Conservation (phyloP, 2,888 invertebrate species). For the Cordilura impudica region DNA sequence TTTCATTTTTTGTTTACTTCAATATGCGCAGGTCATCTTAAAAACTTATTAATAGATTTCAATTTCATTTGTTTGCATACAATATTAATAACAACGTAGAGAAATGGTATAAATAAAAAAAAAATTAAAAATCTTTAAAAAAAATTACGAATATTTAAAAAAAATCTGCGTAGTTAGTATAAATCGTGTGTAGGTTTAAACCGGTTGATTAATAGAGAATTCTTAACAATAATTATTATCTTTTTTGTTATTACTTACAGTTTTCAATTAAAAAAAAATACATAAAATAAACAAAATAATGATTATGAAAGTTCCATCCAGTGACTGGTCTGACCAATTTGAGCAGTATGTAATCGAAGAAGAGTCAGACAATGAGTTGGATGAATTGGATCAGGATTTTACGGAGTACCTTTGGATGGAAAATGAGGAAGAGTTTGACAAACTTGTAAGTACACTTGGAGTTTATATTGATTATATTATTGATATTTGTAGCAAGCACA, state of each 20-base stretch:
- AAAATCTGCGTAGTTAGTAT: conserved; percentile 24
- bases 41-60: conserved; percentile 49
- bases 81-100: not conserved
- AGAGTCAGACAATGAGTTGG: conserved; percentile 74
- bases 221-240: not conserved
- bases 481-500: too few species aligned
- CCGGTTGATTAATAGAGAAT: conserved; percentile 22
- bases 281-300: conserved; percentile 65
- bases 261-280: conserved; percentile 28
- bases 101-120: conserved; percentile 1
- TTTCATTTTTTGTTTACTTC: conserved; percentile 28
- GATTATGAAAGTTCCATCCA: conserved; percentile 77
- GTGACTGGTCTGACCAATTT: conserved; percentile 76
- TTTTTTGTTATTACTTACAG: conserved; percentile 32
- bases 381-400: conserved; percentile 82
- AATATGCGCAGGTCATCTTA: conserved; percentile 52
- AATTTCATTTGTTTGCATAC: not conserved
- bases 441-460: conserved; percentile 82
- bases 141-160: not conserved
- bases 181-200: conserved; percentile 13
- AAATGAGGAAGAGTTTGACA: conserved; percentile 94
- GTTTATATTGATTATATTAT: too few species aligned
- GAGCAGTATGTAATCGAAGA: conserved; percentile 75
- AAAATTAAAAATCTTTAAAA: too few species aligned
- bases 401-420: conserved; percentile 97